Base-by-base conservation (phyloP, 2,113 vertebrate genomes). In the Rhagologus leucostigma region DNA sequence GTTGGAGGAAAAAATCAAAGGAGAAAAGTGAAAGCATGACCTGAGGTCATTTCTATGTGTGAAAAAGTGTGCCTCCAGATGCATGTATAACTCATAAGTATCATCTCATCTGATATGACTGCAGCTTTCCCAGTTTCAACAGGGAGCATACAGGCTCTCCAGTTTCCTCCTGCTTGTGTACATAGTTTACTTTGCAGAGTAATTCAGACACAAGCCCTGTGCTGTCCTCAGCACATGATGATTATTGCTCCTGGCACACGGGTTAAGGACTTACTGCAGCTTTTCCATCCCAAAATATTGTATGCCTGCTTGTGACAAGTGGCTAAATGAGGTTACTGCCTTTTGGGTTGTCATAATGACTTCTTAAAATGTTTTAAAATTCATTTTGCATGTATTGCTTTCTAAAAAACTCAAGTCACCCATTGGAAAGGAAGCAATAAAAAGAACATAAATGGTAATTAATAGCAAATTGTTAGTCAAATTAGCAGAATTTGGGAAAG, bases 381-480 rank as follows among this genome's bases (percentile, higher is more conserved):
- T 79, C 1, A 79, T 91, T 90, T 80, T 85, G 10, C 8, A 7
- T 47, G 17, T 85, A 73, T 55, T 62, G n/a, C n/a, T 87, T 95
- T 83, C 84, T 87, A 83, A 88, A 24, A 77, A 71, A 53, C 26
- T 68, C 49, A 71, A 29, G 50, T n/a, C 50, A 80, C 1, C 0
- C 15, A 13, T 17, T 91, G 21, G 39, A 75, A 87, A 85, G 30
- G n/a, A 91, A 79, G 70, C 9, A 91, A 91, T 85, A 87, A 85
- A 76, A 55, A 63, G 69, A 94, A 87, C 10, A 59, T 0, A 21
- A 94, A 64, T 77, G 33, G 41, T 81, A 93, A 93, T 97, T 93
- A 97, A 87, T 88, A 93, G 59, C 12, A 85, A 95, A 93, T 39
- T 86, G 30, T 85, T 95, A 91, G 86, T 53, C 30, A 85, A 80